phyloP scores from a whole-genome alignment of 2,797 vertebrate species.

The Megalops cyprinoides region DNA sequence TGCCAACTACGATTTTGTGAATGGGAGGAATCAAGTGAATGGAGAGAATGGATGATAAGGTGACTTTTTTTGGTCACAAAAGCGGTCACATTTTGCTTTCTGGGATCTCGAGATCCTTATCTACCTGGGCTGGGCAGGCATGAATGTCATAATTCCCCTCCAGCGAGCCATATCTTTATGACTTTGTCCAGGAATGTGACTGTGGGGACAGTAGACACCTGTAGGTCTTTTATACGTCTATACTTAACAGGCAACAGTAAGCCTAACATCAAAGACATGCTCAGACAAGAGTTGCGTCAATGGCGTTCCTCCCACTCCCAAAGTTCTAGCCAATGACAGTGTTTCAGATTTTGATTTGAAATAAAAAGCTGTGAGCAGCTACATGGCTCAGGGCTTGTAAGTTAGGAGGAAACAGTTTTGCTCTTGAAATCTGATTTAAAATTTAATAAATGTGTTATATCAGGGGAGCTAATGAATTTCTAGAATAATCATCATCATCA shows the following conservation, averaged over 20 bases:
- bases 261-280: not conserved
- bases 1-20: too few species aligned
- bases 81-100: too few species aligned
- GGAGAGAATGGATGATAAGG: too few species aligned
- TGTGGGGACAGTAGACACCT: too few species aligned
- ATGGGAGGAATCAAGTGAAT: too few species aligned
- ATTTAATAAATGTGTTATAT: not conserved
- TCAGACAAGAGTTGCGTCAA: not conserved
- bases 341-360: not conserved
- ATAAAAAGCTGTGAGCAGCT: not conserved
- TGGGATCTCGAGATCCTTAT: too few species aligned
- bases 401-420: too few species aligned
- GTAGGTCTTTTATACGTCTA: not conserved
- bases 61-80: too few species aligned
- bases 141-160: not conserved
- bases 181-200: not conserved
- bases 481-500: not conserved
- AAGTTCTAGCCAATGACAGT: not conserved
- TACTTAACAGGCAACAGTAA: conserved; percentile 17
- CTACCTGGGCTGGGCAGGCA: not conserved
- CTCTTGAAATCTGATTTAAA: not conserved
- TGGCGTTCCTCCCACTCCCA: not conserved
- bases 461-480: not conserved
- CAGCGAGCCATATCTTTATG: conserved; percentile 9
- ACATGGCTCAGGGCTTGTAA: not conserved